A percentile compares a stretch with the other conserved stretches of the same genome.
phyloP scores from a whole-genome alignment of 2,113 vertebrate genomes.

The Puntigrus tetrazona region DNA sequence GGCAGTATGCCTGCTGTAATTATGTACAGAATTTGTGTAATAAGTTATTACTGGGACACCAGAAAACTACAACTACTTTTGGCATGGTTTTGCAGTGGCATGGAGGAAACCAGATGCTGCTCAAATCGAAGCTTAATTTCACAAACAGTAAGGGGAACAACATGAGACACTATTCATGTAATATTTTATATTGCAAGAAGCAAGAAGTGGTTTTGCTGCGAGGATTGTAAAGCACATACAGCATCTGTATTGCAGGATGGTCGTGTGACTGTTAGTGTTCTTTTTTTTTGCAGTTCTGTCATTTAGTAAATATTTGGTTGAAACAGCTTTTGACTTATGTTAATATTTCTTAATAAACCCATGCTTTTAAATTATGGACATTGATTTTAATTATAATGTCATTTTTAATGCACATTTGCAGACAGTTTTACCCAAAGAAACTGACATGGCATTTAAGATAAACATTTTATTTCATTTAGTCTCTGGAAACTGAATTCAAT shows the following conservation, averaged over 20 bases:
- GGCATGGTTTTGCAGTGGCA: conserved; percentile 30
- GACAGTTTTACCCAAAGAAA: not conserved
- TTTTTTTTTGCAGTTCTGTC: conserved; percentile 40
- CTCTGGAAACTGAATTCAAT: not conserved
- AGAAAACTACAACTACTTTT: conserved; percentile 50
- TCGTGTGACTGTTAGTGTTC: conserved; percentile 38
- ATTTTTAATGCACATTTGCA: not conserved
- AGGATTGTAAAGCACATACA: conserved; percentile 47
- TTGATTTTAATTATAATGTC: too few relatives aligned
- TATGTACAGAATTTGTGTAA: conserved; percentile 83
- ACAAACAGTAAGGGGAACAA: conserved; percentile 35
- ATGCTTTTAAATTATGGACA: conserved; percentile 60
- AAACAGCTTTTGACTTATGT: conserved; percentile 72
- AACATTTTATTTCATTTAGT: not conserved
- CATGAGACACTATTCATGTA: not conserved
- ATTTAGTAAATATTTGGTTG: conserved; percentile 61
- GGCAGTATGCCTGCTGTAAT: conserved; percentile 76
- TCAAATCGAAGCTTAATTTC: conserved; percentile 19
- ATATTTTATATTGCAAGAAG: conserved; percentile 33
- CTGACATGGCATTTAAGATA: not conserved
- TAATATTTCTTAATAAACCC: conserved; percentile 77
- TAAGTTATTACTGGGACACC: conserved; percentile 77
- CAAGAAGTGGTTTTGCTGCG: conserved; percentile 35
- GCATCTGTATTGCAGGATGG: conserved; percentile 6
- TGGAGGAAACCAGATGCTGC: conserved; percentile 35